Conservation (phyloP, 2,888 invertebrate genomes). For the Trissolcus japonicus region DNA sequence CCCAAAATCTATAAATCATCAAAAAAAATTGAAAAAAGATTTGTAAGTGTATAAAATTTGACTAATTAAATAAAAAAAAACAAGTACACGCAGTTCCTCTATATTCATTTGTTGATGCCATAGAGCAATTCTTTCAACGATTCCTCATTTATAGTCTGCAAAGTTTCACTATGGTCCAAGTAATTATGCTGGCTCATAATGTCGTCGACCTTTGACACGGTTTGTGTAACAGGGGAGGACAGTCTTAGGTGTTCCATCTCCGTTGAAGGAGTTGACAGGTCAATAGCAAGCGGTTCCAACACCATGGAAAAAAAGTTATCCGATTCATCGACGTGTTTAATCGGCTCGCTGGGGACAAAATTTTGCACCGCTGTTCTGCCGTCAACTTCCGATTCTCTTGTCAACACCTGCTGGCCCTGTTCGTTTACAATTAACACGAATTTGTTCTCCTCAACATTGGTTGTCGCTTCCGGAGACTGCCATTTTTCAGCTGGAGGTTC, state of each 20-base stretch:
- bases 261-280: slow-evolving; percentile 81
- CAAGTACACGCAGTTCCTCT: too few relatives aligned
- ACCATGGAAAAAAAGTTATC: slow-evolving; percentile 76
- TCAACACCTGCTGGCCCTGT: slow-evolving; percentile 69
- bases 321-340: slow-evolving; percentile 62
- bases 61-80: too few relatives aligned
- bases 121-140: slow-evolving; percentile 77
- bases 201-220: slow-evolving; percentile 39
- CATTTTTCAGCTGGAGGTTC: slow-evolving; percentile 41
- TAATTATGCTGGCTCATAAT: slow-evolving; percentile 26
- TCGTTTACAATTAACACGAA: slow-evolving; percentile 69
- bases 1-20: too few relatives aligned
- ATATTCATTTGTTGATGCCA: slow-evolving; percentile 63
- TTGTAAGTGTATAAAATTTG: too few relatives aligned
- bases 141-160: slow-evolving; percentile 78
- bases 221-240: slow-evolving; percentile 71
- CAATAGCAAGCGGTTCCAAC: slow-evolving; percentile 77
- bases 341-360: not conserved
- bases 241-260: slow-evolving; percentile 82
- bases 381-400: slow-evolving; percentile 63
- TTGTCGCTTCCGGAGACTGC: slow-evolving; percentile 43
- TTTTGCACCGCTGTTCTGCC: slow-evolving; percentile 2
- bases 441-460: slow-evolving; percentile 61
- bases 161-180: slow-evolving; percentile 58
- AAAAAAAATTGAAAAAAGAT: too few relatives aligned